Evolutionary conservation across 1,140 invertebrate genomes (phyloP), one percentile per base, ranked within the genome.

Genomic region (Caenorhabditis elegans): DNA sequence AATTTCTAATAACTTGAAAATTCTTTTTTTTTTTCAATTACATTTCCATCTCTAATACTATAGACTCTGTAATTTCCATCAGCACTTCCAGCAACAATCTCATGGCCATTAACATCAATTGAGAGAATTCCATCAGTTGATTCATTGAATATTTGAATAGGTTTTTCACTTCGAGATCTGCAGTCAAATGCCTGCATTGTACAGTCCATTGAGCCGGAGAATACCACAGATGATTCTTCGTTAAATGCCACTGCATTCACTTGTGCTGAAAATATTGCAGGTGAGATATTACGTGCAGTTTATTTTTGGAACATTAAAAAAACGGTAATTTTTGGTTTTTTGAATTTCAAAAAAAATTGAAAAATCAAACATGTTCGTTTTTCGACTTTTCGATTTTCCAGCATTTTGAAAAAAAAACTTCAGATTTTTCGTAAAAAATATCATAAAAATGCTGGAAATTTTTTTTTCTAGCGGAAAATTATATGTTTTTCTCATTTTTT

Each of bases 181-280:
- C 93, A 91, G 90, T 99, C 97, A 95, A 95, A 98, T 11, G 85
- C 93, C 91, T 94, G 93, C 1, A 97, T 94, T 0, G 93, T 93
- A 88, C 96, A 95, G 90, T 99, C 97, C 46, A 95, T 92, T 26
- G 95, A 95, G 4, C 95, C 96, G 76, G 96, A 97, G 13, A 97
- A 87, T 1, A 94, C 93, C 85, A 98, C 92, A 5, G 94, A 93
- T 0, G 95, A 97, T 89, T 98, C 95, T 91, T 98, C 96, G 91
- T 98, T 98, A 88, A 95, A 98, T 87, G 93, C 91, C 0, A 98
- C 94, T 90, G 94, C 94, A 79, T 94, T 96, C 0, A 98, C 94
- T 26, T 93, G 92, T 2, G 93, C 94, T 91, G 83, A 43, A 81
- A 48, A 51, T 76, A 79, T n/a, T n/a, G n/a, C n/a, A 76, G 11